Evolutionary conservation across 2,113 vertebrate genomes (phyloP), one percentile per base, ranked within the genome.

Genomic region (Microtus oregoni): DNA sequence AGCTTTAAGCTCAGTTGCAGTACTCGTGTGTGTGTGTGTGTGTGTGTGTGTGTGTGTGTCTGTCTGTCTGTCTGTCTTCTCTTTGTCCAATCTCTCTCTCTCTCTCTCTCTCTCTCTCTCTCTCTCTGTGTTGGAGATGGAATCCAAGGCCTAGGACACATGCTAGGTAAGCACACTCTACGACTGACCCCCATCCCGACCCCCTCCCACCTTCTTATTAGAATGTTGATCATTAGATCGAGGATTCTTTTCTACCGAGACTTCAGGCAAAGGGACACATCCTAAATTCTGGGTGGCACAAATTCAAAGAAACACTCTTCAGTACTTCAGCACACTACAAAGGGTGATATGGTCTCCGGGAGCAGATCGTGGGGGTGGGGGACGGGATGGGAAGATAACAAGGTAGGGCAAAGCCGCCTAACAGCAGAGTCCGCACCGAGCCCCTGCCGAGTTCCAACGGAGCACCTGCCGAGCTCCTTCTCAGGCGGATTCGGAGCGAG

Each of bases 261-360:
- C 15, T 12, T 63, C 94, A 92, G 58, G 58, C 83, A 92, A 91
- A 91, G 91, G 47, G 44, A 38, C 72, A 78, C 26, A 35, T 61
- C 78, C 73, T 91, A 76, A 65, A 35, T 94, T 95, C 79, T 68
- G n/a, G n/a, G 35, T 91, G 35, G 38, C 67, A 47, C 32, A 28
- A 94, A 70, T 83, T 96, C 50, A 7, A 75, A 41, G 28, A 15
- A 20, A 77, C 9, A 70, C 38, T n/a, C 12, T 58, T 92, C 44
- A 92, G 67, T 61, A 30, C 22, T 58, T 91, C 38, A 92, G 73
- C 67, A 30, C 22, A 73, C 67, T 94, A 63, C 41, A 92, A 78
- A 89, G 11, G 63, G 55, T 26, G 77, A 50, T 15, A 14, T 1
- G 94, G 91, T 75, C 72, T 95, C 61, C 47, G 5, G 72, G 81